Percentiles rank a stretch among this genome's conserved stretches.
Conservation (phyloP, 2,113 vertebrate species). For the Carollia perspicillata region DNA sequence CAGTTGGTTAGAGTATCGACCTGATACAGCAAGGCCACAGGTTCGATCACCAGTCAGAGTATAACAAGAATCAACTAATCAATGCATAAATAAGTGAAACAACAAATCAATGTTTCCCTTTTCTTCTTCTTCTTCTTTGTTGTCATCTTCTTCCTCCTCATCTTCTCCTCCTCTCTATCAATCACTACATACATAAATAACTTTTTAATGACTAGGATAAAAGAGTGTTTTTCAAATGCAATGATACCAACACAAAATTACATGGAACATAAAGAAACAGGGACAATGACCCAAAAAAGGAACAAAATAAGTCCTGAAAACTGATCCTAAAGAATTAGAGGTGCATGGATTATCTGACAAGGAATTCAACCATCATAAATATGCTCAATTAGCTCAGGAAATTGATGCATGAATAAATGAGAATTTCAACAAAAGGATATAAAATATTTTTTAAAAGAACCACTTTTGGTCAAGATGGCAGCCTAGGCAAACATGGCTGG, state of each 20-base stretch:
- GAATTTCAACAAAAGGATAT: background rate
- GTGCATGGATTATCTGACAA: background rate
- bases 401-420: background rate
- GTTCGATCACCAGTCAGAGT: too few relatives aligned
- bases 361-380: slow-evolving; percentile 1
- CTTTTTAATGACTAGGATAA: background rate
- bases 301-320: slow-evolving; percentile 14
- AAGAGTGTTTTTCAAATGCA: background rate
- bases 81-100: too few relatives aligned
- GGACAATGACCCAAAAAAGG: background rate
- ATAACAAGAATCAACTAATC: too few relatives aligned
- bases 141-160: too few relatives aligned
- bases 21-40: too few relatives aligned
- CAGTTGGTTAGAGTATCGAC: too few relatives aligned
- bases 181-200: too few relatives aligned
- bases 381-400: background rate
- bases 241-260: slow-evolving; percentile 9
- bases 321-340: slow-evolving; percentile 9
- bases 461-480: too few relatives aligned
- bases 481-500: too few relatives aligned
- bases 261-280: background rate
- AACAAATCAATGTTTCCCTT: background rate
- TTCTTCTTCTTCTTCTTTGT: too few relatives aligned
- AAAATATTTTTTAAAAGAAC: background rate
- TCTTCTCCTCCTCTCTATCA: too few relatives aligned